A percentile compares a stretch with the other conserved stretches of the same genome.
Evolutionary conservation across 1,140 invertebrate species (phyloP).

Genomic region (Cotesia vestalis): DNA sequence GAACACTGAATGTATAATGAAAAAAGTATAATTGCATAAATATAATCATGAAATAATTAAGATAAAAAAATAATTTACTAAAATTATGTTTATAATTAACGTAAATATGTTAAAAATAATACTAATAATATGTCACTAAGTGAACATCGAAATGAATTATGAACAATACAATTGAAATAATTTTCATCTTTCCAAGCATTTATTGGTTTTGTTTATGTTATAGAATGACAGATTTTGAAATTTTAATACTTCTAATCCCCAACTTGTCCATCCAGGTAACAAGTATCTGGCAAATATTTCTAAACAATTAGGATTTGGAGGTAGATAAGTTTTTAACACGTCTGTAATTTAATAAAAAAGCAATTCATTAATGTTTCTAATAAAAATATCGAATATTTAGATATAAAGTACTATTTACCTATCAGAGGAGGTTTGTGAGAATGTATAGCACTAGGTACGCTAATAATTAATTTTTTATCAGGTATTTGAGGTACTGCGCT

Average conservation of each 20-base stretch:
- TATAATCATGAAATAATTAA: too few species aligned
- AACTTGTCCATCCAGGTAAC: conserved; percentile 82
- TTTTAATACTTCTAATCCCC: conserved; percentile 85
- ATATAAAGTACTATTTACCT: conserved; percentile 52
- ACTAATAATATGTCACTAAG: too few species aligned
- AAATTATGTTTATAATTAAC: too few species aligned
- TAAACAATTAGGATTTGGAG: conserved; percentile 72
- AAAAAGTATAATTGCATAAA: too few species aligned
- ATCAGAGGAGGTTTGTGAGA: conserved; percentile 88
- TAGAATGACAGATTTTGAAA: conserved; percentile 69
- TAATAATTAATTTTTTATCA: conserved; percentile 74
- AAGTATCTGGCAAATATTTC: conserved; percentile 92
- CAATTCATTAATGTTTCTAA: conserved; percentile 5
- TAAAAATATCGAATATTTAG: conserved; percentile 28
- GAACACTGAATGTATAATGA: too few species aligned
- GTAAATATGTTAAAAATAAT: too few species aligned
- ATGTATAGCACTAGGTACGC: conserved; percentile 89
- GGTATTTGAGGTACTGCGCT: conserved; percentile 57
- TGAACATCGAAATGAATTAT: too few species aligned
- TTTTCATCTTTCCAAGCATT: background rate
- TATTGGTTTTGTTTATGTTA: background rate
- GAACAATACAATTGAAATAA: too few species aligned
- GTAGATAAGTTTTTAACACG: conserved; percentile 71
- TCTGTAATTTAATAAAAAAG: conserved; percentile 67
- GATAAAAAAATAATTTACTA: too few species aligned